Percentiles rank a stretch among this genome's conserved stretches.
phyloP scores from a whole-genome alignment of 2,888 invertebrate genomes.

The Pheosia tremula region DNA sequence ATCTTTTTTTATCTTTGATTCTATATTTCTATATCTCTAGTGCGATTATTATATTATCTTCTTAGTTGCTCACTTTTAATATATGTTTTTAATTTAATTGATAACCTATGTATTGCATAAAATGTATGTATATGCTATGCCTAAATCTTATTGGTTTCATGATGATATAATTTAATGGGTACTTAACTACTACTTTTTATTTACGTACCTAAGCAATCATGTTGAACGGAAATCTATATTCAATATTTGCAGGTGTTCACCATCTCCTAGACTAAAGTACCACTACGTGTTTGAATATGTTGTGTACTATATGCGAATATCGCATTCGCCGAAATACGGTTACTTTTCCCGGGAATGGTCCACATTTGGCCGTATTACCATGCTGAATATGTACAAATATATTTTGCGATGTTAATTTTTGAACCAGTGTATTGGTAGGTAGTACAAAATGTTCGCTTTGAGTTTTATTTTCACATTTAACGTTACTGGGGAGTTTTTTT shows the following conservation, averaged over 20 bases:
- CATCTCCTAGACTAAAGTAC: slow-evolving; percentile 23
- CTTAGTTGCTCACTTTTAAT: too few species aligned
- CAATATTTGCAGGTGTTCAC: slow-evolving; percentile 19
- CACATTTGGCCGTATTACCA: slow-evolving; percentile 14
- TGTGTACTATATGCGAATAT: slow-evolving; percentile 23
- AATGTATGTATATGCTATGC: too few species aligned
- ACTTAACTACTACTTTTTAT: too few species aligned
- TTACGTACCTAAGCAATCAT: too few species aligned
- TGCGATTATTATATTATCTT: too few species aligned
- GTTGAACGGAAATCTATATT: slow-evolving; percentile 18
- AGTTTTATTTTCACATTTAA: neutral
- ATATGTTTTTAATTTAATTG: too few species aligned
- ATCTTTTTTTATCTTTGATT: too few species aligned
- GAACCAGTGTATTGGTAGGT: neutral
- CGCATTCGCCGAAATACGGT: slow-evolving; percentile 21
- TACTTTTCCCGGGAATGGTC: slow-evolving; percentile 19
- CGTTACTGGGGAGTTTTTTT: neutral
- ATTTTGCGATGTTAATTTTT: slow-evolving; percentile 3
- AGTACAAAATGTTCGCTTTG: neutral
- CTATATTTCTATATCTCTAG: too few species aligned
- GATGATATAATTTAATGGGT: too few species aligned
- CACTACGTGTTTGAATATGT: slow-evolving; percentile 35
- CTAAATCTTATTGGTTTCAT: too few species aligned
- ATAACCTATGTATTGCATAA: too few species aligned
- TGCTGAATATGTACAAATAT: slow-evolving; percentile 10